Conservation (phyloP, 30 jellyfish, hydroid and myxozoan species). For the Turritopsis rubra region DNA sequence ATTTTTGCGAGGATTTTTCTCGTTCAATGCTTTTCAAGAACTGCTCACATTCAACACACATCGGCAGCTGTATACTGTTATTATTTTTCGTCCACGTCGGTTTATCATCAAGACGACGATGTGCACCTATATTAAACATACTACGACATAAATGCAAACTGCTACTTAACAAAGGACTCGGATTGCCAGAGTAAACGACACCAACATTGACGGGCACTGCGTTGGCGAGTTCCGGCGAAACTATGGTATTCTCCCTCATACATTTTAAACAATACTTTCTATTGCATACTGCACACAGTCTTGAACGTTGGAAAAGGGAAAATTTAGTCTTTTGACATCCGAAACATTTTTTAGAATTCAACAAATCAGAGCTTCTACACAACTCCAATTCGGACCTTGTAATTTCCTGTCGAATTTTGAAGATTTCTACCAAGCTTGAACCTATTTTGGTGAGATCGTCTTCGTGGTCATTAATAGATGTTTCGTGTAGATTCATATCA, state of each 20-base stretch:
- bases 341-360: conserved; percentile 55
- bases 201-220: conserved; percentile 25
- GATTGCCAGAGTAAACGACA: conserved; percentile 1
- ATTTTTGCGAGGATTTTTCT: conserved; percentile 4
- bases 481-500: not conserved
- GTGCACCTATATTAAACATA: conserved; percentile 11
- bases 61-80: not conserved
- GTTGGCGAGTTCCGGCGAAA: conserved; percentile 59
- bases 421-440: conserved; percentile 67
- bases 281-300: conserved; percentile 61
- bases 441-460: conserved; percentile 74
- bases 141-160: not conserved
- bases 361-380: conserved; percentile 25
- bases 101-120: not conserved
- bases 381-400: conserved; percentile 71
- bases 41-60: conserved; percentile 23
- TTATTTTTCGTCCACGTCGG: not conserved
- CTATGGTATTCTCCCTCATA: conserved; percentile 28
- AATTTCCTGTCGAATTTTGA: conserved; percentile 83
- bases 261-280: conserved; percentile 66
- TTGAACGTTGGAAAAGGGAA: conserved; percentile 44
- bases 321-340: conserved; percentile 52
- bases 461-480: conserved; percentile 11
- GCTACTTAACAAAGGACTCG: not conserved
- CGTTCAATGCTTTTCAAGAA: conserved; percentile 29